phyloP scores from a whole-genome alignment of 35 echinoderm and acorn worm genomes.

The Chiridota heheva region DNA sequence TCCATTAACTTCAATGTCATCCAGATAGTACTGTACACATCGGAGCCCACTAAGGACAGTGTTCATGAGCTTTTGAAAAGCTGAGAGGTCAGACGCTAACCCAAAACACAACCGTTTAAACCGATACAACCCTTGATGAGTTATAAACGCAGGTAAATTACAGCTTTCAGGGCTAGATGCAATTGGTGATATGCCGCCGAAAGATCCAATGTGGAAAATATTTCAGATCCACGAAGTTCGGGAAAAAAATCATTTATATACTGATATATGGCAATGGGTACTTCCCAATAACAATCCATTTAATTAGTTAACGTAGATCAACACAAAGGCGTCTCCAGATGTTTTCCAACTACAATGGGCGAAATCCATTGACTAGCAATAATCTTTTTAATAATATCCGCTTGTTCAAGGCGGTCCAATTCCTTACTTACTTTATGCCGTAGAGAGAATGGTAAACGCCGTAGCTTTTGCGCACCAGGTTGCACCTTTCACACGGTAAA shows the following conservation, averaged over 20 bases:
- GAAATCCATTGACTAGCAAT: conserved; percentile 75
- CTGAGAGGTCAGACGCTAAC: conserved; percentile 57
- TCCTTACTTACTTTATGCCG: conserved; percentile 34
- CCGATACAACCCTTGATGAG: conserved; percentile 60
- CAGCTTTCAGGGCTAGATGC: conserved; percentile 21
- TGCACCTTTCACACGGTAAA: too few relatives aligned
- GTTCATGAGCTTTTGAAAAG: conserved; percentile 62
- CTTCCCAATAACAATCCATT: conserved; percentile 30
- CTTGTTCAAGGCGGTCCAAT: conserved; percentile 16
- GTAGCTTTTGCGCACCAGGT: background rate
- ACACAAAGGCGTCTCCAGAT: conserved; percentile 48
- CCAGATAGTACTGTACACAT: conserved; percentile 46
- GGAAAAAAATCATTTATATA: conserved; percentile 45
- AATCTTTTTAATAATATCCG: conserved; percentile 56
- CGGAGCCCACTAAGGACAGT: conserved; percentile 26
- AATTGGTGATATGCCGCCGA: conserved; percentile 44
- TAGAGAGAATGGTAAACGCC: background rate
- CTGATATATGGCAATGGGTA: conserved; percentile 60
- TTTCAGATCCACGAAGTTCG: conserved; percentile 27
- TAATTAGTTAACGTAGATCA: conserved; percentile 57
- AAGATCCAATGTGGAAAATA: conserved; percentile 52
- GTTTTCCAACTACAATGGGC: conserved; percentile 49
- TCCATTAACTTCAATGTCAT: conserved; percentile 48
- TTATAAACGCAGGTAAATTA: conserved; percentile 62
- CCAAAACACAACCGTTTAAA: conserved; percentile 72